Conservation (phyloP, 2,888 invertebrate species). For the Mechanitis messenoides region DNA sequence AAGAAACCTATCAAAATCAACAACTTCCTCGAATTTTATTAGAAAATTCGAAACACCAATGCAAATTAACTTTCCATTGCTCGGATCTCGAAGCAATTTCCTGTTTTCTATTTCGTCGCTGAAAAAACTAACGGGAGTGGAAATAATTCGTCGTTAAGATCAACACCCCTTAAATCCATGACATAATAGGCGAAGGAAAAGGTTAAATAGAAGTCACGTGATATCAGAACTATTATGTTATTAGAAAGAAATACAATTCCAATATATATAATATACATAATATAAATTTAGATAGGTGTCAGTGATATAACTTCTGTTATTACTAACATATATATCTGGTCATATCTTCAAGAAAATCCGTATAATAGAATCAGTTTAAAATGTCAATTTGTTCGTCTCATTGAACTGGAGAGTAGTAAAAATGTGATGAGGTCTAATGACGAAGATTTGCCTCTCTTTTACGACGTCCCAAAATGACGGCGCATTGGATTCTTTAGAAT, state of each 20-base stretch:
- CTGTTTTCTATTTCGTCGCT: conserved; percentile 40
- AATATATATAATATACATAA: background rate
- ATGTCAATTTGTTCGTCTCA: conserved; percentile 16
- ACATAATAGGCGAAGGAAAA: conserved; percentile 36
- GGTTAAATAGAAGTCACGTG: conserved; percentile 15
- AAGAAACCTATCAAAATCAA: background rate
- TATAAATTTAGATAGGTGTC: background rate
- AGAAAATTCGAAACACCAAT: conserved; percentile 19
- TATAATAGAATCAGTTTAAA: conserved; percentile 8
- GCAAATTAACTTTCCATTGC: conserved; percentile 29
- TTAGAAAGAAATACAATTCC: too few relatives aligned
- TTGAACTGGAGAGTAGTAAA: conserved; percentile 24
- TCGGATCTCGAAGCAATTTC: conserved; percentile 37
- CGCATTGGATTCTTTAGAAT: conserved; percentile 26
- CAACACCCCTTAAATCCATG: conserved; percentile 49
- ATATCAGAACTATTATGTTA: background rate
- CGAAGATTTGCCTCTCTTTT: conserved; percentile 33
- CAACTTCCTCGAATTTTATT: background rate
- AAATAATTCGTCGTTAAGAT: conserved; percentile 39
- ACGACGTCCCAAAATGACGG: conserved; percentile 33
- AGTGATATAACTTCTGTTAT: background rate
- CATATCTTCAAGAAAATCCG: conserved; percentile 1
- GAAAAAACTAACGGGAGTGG: conserved; percentile 20
- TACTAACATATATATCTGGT: background rate
- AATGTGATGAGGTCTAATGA: conserved; percentile 41